Conservation (phyloP, 1,140 invertebrate species). For the Subanguina moxae region DNA sequence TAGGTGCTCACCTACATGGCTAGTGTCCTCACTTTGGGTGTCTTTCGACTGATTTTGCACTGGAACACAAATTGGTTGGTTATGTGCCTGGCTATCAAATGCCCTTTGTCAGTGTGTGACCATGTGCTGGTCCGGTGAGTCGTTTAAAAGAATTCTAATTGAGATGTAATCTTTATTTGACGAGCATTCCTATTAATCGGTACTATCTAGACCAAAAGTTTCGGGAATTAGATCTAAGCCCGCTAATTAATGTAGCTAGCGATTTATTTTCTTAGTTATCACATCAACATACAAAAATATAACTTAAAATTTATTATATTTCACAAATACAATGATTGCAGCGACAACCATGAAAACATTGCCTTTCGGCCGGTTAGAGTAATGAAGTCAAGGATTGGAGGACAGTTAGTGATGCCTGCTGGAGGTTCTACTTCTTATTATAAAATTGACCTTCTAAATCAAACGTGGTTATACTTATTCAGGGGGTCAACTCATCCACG, state of each 20-base stretch:
- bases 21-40: slow-evolving; percentile 43
- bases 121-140: slow-evolving; percentile 45
- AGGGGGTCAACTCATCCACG: slow-evolving; percentile 22
- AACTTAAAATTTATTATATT: no score
- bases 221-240: no score
- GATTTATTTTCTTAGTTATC: no score
- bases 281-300: no score
- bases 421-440: neutral
- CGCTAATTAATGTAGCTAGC: no score
- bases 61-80: slow-evolving; percentile 51
- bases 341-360: slow-evolving; percentile 51
- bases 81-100: slow-evolving; percentile 30
- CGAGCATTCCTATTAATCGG: no score
- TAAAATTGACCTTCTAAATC: no score
- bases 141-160: slow-evolving; percentile 8
- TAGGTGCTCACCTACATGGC: slow-evolving; percentile 28
- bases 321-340: slow-evolving; percentile 25
- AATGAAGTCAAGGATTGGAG: slow-evolving; percentile 20
- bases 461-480: no score
- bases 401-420: slow-evolving; percentile 20
- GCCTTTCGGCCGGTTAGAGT: slow-evolving; percentile 40
- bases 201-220: no score
- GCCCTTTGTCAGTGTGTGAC: slow-evolving; percentile 41
- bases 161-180: no score
- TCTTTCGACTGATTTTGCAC: slow-evolving; percentile 51